Evolutionary conservation across 2,113 vertebrate genomes (phyloP).

Genomic region (Rafetus swinhoei): DNA sequence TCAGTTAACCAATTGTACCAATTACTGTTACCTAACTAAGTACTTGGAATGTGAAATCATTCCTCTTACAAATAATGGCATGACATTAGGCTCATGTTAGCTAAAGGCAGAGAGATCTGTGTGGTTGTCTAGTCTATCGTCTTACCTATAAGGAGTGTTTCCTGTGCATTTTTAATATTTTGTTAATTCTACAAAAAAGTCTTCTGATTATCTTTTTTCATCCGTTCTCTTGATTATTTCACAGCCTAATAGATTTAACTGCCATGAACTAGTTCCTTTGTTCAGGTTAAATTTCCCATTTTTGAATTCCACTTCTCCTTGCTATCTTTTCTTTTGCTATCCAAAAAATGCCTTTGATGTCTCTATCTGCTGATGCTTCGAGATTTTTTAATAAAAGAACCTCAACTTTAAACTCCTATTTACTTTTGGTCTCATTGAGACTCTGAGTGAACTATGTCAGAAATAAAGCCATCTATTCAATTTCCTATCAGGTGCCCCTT

Average conservation of each 20-base stretch:
- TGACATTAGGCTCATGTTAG: neutral
- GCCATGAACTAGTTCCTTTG: neutral
- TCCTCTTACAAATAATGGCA: conserved; percentile 21
- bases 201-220: neutral
- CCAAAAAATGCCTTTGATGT: neutral
- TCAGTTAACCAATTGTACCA: neutral
- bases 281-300: neutral
- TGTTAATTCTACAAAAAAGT: neutral
- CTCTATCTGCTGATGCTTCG: neutral
- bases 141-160: neutral
- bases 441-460: neutral
- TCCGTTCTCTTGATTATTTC: fast-evolving
- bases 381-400: neutral
- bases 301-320: neutral
- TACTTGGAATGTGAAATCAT: conserved; percentile 34
- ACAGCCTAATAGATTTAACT: neutral
- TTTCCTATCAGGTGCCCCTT: neutral
- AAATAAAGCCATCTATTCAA: neutral
- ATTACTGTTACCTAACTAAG: conserved; percentile 48
- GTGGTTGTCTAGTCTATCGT: neutral
- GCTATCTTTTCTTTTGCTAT: neutral
- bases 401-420: neutral
- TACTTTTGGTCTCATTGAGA: neutral
- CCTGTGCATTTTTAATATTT: neutral
- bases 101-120: neutral